These are phyloP conservation scores for Gonioctena quinquepunctata DNA, from an alignment of 1,140 invertebrate species.

Conservation along the genomic window DNA sequence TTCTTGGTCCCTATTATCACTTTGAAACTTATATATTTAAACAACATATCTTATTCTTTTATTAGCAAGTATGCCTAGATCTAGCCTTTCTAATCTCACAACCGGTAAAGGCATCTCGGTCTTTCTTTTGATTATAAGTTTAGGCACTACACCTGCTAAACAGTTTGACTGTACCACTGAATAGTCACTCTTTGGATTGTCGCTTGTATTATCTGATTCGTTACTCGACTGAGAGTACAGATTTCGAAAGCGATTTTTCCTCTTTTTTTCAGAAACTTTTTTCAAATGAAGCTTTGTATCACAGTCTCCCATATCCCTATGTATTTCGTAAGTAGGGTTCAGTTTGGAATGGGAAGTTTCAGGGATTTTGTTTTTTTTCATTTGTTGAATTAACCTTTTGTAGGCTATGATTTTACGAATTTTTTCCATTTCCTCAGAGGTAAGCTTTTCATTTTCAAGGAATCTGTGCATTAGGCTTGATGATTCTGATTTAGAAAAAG, in stretches of 20 bases:
- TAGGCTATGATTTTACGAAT: constrained; percentile 44
- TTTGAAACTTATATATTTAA: constrained; percentile 9
- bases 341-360: neutral
- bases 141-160: constrained; percentile 38
- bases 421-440: constrained; percentile 38
- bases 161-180: constrained; percentile 29
- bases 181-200: constrained; percentile 30
- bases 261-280: constrained; percentile 30
- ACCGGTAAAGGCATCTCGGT: constrained; percentile 35
- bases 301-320: constrained; percentile 15
- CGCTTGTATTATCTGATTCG: constrained; percentile 14
- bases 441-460: constrained; percentile 39
- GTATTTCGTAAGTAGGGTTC: constrained; percentile 26
- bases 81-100: constrained; percentile 38
- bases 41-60: constrained; percentile 29
- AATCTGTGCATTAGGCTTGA: constrained; percentile 38
- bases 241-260: constrained; percentile 26
- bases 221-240: constrained; percentile 16
- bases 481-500: constrained; percentile 21
- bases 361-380: constrained; percentile 23
- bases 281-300: constrained; percentile 39
- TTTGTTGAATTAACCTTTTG: constrained; percentile 39
- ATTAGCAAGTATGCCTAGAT: constrained; percentile 35
- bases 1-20: constrained; percentile 43
- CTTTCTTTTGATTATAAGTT: constrained; percentile 46